Base-by-base conservation (phyloP, 1,140 invertebrate species). In the Dreissena polymorpha region DNA sequence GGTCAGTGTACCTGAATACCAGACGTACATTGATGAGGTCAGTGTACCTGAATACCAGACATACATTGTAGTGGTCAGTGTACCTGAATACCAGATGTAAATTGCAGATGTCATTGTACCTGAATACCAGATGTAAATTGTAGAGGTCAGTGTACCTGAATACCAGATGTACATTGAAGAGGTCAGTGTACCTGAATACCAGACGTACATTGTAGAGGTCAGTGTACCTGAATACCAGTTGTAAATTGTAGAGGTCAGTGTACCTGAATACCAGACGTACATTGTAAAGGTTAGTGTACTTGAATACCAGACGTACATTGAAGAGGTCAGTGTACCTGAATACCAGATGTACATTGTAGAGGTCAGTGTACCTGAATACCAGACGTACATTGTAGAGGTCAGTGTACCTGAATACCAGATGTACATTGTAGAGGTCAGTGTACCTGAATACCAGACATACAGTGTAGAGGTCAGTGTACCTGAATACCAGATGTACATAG, bases 101-200 rank as follows among this genome's bases (percentile, higher is more conserved):
- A n/a, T n/a, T n/a, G n/a, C n/a, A n/a, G n/a, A n/a, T n/a, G n/a
- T n/a, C n/a, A n/a, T 16, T 72, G 64, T 39, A 39, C 39, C 39
- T 39, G 8, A 39, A 91, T 1, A 87, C 89, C 50, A 90, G 67
- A 18, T 89, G 71, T 7, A 88, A 80, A 55, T 87, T 83, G 76
- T 90, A 82, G 0, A 91, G 63, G 29, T 89, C 88, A 55, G 88
- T 85, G 84, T 88, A 91, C n/a, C 90, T 91, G 75, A 18, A 78
- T 71, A 29, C 72, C n/a, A n/a, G n/a, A n/a, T n/a, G n/a, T n/a
- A n/a, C n/a, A n/a, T n/a, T n/a, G n/a, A n/a, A n/a, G n/a, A n/a
- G n/a, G n/a, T n/a, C n/a, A n/a, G 23, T 72, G 64, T 39, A 39
- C 39, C 39, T 39, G 8, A 39, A 91, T 1, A 87, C 89, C 50